Base-by-base conservation (phyloP, 2,888 invertebrate species). In the Caenorhabditis sp. region DNA sequence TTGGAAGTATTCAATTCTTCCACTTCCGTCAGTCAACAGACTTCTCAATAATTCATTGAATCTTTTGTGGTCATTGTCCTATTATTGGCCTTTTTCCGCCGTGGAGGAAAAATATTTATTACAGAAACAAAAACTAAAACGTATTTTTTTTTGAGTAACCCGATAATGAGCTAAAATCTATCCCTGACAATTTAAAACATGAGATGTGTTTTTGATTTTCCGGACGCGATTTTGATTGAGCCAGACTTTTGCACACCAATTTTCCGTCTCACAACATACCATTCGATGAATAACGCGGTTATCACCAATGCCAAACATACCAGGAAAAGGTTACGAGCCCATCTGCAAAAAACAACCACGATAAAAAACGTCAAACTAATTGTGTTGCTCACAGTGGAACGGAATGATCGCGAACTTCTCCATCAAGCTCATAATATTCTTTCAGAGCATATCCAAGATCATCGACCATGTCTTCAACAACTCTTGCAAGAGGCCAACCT, bases 201-300 rank as follows among this genome's bases (percentile, higher is more conserved):
- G 19, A 84, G 73, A 76, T 84, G 84, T 12, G 84, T 84, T 70
- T 83, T 84, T 66, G 81, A 81, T 64, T 82, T 81, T 55, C 77
- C 81, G 24, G 78, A 79, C 19, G 72, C 76, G 12, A 81, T 79
- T 58, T 81, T 83, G 62, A 81, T 74, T 19, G 78, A 69, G 37
- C 78, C 72, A 61, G 75, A 76, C 49, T 83, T 83, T 58, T 84
- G 83, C n/a, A 82, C 77, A 51, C 83, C 83, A 21, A 83, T 70
- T 66, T 84, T 83, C 49, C 83, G 69, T 54, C 84, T 58, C 17
- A 84, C 83, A 14, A 84, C 80, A 65, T 82, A 83, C 84, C 84
- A 84, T 62, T 84, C 84, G 53, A 82, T 69, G 23, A 78, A 62
- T 51, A 84, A 69, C n/a, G 84, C 83, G 12, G 83, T 66, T 36